These are phyloP conservation scores for Corvus hawaiiensis DNA, from an alignment of 2,113 vertebrate species.

Conservation along the genomic window DNA sequence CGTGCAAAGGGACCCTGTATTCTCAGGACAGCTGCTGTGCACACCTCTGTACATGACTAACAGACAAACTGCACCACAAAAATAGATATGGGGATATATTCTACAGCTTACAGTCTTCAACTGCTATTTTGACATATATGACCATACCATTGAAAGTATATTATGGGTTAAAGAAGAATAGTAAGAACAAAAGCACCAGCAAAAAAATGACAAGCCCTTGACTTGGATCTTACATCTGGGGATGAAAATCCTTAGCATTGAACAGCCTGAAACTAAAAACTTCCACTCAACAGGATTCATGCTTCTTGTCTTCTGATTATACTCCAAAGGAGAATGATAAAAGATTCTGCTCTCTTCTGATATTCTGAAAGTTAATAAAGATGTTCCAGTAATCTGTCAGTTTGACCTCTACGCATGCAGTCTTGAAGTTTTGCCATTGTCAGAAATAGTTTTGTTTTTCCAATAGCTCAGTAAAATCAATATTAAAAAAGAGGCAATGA, in stretches of 20 bases:
- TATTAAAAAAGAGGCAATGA: not conserved
- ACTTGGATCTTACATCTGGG: not conserved
- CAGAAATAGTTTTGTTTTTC: not conserved
- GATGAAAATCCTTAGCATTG: not conserved
- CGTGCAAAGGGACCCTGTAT: not conserved
- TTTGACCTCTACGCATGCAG: not conserved
- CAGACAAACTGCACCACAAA: not conserved
- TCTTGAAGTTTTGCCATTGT: not conserved
- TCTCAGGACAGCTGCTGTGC: not conserved
- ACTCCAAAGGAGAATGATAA: not conserved
- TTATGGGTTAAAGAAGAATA: not conserved
- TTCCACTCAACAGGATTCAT: not conserved
- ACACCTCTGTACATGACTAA: accelerated
- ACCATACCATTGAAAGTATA: not conserved
- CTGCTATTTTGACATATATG: not conserved
- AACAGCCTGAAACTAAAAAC: not conserved
- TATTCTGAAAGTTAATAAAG: not conserved
- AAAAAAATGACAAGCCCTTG: not conserved
- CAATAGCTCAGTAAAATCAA: not conserved
- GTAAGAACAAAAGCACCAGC: not conserved
- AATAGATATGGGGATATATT: not conserved
- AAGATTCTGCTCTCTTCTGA: not conserved
- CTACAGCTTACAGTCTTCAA: not conserved
- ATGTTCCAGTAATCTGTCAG: not conserved
- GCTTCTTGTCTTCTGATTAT: not conserved